Conservation (phyloP, 1,140 invertebrate genomes). For the Pachyrhynchus sulphureomaculatus region DNA sequence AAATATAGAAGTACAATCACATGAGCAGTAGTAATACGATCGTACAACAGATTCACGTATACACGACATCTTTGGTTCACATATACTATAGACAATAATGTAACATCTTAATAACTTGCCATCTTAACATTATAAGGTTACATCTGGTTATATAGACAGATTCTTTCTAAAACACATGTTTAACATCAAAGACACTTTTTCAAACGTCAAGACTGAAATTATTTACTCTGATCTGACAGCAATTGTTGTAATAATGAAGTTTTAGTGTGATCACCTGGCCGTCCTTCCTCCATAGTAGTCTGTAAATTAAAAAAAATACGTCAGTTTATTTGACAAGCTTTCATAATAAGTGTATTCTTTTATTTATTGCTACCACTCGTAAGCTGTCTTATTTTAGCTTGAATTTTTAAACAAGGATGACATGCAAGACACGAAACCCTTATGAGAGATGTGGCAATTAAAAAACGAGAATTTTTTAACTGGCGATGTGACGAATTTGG, state of each 20-base stretch:
- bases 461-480: too few species aligned
- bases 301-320: conserved; percentile 51
- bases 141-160: conserved; percentile 27
- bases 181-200: conserved; percentile 17
- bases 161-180: conserved; percentile 34
- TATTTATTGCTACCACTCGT: too few species aligned
- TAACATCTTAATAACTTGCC: conserved; percentile 20
- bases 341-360: too few species aligned
- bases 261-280: conserved; percentile 64
- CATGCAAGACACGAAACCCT: too few species aligned
- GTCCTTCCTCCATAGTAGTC: conserved; percentile 74
- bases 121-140: conserved; percentile 27
- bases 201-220: background rate
- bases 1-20: conserved; percentile 23
- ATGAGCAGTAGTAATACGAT: conserved; percentile 18
- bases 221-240: conserved; percentile 68
- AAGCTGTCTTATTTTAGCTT: too few species aligned
- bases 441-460: too few species aligned
- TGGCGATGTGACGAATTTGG: too few species aligned
- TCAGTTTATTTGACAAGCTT: too few species aligned
- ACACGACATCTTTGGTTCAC: conserved; percentile 32
- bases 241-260: conserved; percentile 75
- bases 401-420: too few species aligned
- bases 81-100: conserved; percentile 24
- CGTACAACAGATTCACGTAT: conserved; percentile 19